Conservation (phyloP, 2,797 vertebrate genomes). For the Aulostomus chinensis region DNA sequence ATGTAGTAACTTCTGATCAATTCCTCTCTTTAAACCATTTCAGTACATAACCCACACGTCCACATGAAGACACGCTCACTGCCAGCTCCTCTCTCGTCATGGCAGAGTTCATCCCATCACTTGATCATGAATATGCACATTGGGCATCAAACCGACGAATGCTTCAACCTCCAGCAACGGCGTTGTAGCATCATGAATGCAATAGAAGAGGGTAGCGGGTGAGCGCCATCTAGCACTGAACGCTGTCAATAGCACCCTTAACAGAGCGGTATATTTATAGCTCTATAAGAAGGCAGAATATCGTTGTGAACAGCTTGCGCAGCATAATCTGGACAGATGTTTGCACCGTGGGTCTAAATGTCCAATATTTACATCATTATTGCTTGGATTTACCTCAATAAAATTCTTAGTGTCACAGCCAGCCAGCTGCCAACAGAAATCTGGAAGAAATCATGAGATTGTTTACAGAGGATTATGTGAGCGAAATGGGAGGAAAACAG, state of each 20-base stretch:
- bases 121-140: too few species aligned
- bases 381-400: conserved; percentile 19
- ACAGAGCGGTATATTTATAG: not conserved
- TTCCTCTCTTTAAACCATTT: too few species aligned
- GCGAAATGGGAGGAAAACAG: conserved; percentile 6
- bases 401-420: conserved; percentile 10
- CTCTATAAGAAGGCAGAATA: not conserved
- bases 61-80: too few species aligned
- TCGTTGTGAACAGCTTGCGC: conserved; percentile 29
- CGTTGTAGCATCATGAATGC: too few species aligned
- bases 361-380: conserved; percentile 42
- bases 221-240: too few species aligned
- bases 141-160: too few species aligned
- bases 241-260: not conserved
- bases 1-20: too few species aligned
- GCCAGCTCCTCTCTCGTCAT: too few species aligned
- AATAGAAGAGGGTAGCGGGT: too few species aligned
- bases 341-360: conserved; percentile 27
- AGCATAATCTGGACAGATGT: conserved; percentile 38
- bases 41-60: too few species aligned
- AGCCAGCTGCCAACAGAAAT: conserved; percentile 16
- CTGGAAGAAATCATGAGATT: conserved; percentile 12
- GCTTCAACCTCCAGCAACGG: too few species aligned
- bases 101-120: too few species aligned
- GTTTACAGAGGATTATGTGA: conserved; percentile 20